phyloP scores from a whole-genome alignment of 2,888 invertebrate species.

The Drosophila anomalipes region DNA sequence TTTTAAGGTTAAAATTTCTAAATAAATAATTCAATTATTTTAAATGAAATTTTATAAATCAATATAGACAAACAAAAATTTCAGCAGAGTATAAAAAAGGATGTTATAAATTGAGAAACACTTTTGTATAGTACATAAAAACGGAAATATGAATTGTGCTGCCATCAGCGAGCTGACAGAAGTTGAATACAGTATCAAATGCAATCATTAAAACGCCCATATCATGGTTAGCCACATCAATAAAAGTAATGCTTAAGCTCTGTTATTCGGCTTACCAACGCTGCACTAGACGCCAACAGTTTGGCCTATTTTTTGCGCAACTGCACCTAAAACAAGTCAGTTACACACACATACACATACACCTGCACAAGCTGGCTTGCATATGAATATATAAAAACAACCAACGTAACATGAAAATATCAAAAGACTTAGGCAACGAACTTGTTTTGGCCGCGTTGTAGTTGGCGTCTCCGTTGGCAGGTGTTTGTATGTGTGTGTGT shows the following conservation, averaged over 20 bases:
- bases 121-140: not conserved
- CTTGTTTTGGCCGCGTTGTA: conserved; percentile 61
- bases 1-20: not conserved
- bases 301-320: conserved; percentile 74
- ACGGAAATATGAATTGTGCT: not conserved
- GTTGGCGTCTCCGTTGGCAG: conserved; percentile 46
- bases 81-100: not conserved
- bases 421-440: conserved; percentile 75
- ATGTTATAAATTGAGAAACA: not conserved
- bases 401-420: conserved; percentile 63
- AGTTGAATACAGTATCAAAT: conserved; percentile 3
- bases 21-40: not conserved
- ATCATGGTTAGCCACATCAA: conserved; percentile 17
- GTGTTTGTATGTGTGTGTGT: conserved; percentile 28
- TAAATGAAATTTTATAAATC: not conserved
- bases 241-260: conserved; percentile 43
- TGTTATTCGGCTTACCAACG: conserved; percentile 43
- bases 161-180: not conserved
- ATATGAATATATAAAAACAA: conserved; percentile 56
- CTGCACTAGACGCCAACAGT: conserved; percentile 66
- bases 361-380: conserved; percentile 41
- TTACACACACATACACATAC: conserved; percentile 32
- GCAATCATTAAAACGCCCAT: conserved; percentile 32
- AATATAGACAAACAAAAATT: not conserved
- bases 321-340: conserved; percentile 61